Evolutionary conservation across 2,888 invertebrate species (phyloP), one percentile per base, ranked within the genome.

Genomic region (Colostygia pectinataria): DNA sequence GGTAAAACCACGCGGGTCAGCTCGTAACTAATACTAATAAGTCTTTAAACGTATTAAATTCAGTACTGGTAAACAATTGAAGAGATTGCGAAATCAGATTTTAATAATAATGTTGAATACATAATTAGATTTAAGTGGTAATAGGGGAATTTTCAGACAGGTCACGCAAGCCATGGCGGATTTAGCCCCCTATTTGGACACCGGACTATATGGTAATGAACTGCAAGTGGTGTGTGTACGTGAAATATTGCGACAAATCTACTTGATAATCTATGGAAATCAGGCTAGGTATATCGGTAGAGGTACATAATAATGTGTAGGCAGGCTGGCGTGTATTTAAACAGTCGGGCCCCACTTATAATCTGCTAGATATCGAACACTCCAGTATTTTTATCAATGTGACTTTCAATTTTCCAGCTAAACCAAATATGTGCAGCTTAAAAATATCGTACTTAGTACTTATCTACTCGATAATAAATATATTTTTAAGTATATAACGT

Each of bases 161-260:
- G 53, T 48, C 53, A 53, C 53, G 53, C 53, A 27, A 48, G 42
- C 37, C 34, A 33, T 15, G 38, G 36, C 24, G 46, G 37, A 42
- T 42, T 42, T 46, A 32, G 29, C 29, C 54, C 56, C 56, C 50
- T 55, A 55, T 59, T 59, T 57, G 49, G 53, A 53, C 51, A 57
- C 29, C 44, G 33, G 41, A 51, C 51, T 53, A 15, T 50, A 60
- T 60, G 57, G 40, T 47, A 60, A 57, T 60, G 55, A 57, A 42
- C 27, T 42, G 53, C 40, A 42, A 46, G 44, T 42, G 49, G 45
- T 53, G 49, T 57, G 50, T 50, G 44, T 37, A 27, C 42, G 34
- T 48, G 40, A 53, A 49, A 29, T 50, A 50, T 56, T 33, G 42
- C 47, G 37, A 58, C 44, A 52, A 55, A 55, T 58, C 48, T 44